Base-by-base conservation (phyloP, 1,140 invertebrate species). In the Drosophila grimshawi region DNA sequence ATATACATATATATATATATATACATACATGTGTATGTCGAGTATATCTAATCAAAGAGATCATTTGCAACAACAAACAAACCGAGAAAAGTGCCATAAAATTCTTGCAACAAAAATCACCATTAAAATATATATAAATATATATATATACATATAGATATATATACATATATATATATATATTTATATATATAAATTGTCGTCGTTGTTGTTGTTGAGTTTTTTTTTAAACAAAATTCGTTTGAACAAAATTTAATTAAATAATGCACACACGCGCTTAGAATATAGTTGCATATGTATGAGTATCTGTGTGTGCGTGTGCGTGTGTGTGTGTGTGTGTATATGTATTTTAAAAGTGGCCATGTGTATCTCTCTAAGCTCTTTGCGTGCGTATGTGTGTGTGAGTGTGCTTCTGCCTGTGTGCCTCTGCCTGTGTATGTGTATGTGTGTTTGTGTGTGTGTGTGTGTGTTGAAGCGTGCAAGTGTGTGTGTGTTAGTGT, bases 351-450 rank as follows among this genome's bases (percentile, higher is more conserved):
- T 46, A 10, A 30, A 46, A 51, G 52, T 56, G 29, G 19, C 60
- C 61, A 70, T 78, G 55, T 70, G 71, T 75, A 61, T 78, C 61
- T 74, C 65, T 75, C 72, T 73, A 77, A 71, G 68, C 68, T 76
- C 57, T 37, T 30, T 71, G 45, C 55, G 46, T 29, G 30, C 35
- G 48, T 62, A 45, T 64, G 72, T 62, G n/a, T 55, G 27, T 53
- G 46, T 64, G 60, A 45, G 27, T 46, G 55, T 64, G 48, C 41
- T 19, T n/a, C n/a, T 19, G 19, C 19, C 19, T 65, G 45, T 19
- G 19, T 19, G 19, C 19, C 19, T 19, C 19, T 19, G 19, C 52
- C 45, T 63, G 37, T 66, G 61, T 76, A 57, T 62, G 55, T 55
- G 19, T 64, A 66, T 62, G 7, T 55, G 27, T 48, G 46, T 64